phyloP scores from a whole-genome alignment of 2,113 vertebrate genomes.

The Daphoenositta chrysoptera region DNA sequence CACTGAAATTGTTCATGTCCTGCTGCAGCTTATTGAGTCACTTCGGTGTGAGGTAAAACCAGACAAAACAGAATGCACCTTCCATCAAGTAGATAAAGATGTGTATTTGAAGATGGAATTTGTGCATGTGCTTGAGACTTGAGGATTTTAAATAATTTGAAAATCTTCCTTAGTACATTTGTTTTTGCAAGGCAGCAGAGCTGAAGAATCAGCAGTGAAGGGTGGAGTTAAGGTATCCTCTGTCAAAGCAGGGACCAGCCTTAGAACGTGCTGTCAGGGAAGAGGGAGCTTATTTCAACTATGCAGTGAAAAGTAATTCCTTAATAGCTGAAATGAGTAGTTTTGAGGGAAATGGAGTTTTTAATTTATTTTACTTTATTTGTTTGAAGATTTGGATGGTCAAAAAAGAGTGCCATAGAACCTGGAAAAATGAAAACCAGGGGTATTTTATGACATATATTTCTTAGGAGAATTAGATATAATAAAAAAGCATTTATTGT shows the following conservation, averaged over 20 bases:
- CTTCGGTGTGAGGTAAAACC: background rate
- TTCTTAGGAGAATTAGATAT: background rate
- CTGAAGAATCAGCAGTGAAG: background rate
- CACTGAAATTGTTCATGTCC: background rate
- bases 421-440: background rate
- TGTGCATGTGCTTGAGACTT: background rate
- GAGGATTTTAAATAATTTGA: background rate
- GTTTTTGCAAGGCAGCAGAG: background rate
- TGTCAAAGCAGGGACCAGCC: fast-evolving
- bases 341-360: background rate
- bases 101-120: background rate
- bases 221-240: background rate
- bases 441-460: background rate
- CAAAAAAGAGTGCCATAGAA: background rate
- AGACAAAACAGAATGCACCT: background rate
- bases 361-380: background rate
- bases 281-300: background rate
- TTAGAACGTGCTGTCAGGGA: background rate
- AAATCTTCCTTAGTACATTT: background rate
- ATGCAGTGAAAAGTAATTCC: background rate
- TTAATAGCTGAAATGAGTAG: background rate
- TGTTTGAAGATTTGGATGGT: background rate
- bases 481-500: background rate
- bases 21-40: background rate
- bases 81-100: background rate